A percentile compares a stretch with the other conserved stretches of the same genome.
Conservation (phyloP, 2,113 vertebrate genomes). For the Phrynosoma blainvillii region DNA sequence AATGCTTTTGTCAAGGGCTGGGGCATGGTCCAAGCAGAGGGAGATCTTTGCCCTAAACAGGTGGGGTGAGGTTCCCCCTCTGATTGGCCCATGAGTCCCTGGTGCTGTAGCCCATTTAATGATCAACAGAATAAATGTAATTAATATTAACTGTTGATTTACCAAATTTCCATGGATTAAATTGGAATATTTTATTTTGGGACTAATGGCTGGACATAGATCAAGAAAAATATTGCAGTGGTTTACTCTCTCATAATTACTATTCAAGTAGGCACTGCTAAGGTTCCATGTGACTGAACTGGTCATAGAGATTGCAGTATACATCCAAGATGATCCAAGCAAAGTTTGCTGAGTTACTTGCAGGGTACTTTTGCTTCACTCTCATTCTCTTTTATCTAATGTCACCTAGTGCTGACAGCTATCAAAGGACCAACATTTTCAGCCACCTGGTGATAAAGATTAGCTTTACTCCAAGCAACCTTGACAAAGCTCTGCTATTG, state of each 20-base stretch:
- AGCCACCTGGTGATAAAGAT: neutral
- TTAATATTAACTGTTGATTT: no score
- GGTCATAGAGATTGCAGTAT: neutral
- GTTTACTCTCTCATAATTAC: neutral
- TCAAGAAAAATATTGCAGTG: neutral
- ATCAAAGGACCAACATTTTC: neutral
- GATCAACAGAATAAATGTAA: no score
- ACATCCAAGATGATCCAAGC: neutral
- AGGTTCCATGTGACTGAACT: neutral
- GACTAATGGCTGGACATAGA: no score
- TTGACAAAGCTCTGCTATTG: neutral
- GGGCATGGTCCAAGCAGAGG: neutral
- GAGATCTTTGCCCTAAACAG: no score
- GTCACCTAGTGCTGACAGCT: neutral
- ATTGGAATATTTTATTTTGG: no score
- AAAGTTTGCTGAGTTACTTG: neutral
- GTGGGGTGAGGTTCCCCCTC: no score
- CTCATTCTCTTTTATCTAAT: neutral
- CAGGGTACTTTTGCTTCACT: neutral
- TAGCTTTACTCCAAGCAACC: neutral
- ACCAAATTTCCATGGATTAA: no score
- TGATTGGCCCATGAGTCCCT: no score
- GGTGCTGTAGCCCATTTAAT: no score
- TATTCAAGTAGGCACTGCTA: neutral
- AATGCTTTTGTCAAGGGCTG: neutral